phyloP scores from a whole-genome alignment of 2,113 vertebrate species.

The Corythoichthys intestinalis region DNA sequence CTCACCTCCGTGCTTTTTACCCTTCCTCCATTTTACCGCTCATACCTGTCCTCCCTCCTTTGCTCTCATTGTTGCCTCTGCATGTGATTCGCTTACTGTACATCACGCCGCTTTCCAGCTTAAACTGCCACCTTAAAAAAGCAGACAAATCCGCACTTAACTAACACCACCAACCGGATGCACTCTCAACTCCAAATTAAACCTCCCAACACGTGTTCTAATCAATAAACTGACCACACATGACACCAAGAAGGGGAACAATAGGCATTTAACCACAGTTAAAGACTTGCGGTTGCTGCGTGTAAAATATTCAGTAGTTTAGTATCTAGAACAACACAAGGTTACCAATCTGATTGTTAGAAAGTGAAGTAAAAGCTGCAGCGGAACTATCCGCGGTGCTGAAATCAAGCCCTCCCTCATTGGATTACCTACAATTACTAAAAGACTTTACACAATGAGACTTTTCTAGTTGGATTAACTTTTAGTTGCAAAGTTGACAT shows the following conservation, averaged over 20 bases:
- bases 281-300: slow-evolving; percentile 42
- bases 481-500: neutral
- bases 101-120: neutral
- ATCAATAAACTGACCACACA: slow-evolving; percentile 38
- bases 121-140: neutral
- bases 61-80: neutral
- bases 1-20: slow-evolving; percentile 9
- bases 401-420: slow-evolving; percentile 30
- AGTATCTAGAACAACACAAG: neutral
- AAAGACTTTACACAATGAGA: neutral
- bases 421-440: neutral
- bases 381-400: slow-evolving; percentile 62
- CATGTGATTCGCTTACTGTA: neutral
- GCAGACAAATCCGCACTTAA: neutral
- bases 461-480: neutral
- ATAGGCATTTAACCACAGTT: slow-evolving; percentile 42
- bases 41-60: neutral
- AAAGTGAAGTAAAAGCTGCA: neutral
- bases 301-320: slow-evolving; percentile 60
- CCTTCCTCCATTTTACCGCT: slow-evolving; percentile 40
- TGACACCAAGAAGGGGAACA: slow-evolving; percentile 10
- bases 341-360: neutral
- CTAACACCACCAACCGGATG: neutral
- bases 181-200: slow-evolving; percentile 2
- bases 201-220: neutral